A percentile compares a stretch with the other conserved stretches of the same genome.
phyloP scores from a whole-genome alignment of 30 jellyfish, hydroid and myxozoan species.

The Aurelia coerulea region DNA sequence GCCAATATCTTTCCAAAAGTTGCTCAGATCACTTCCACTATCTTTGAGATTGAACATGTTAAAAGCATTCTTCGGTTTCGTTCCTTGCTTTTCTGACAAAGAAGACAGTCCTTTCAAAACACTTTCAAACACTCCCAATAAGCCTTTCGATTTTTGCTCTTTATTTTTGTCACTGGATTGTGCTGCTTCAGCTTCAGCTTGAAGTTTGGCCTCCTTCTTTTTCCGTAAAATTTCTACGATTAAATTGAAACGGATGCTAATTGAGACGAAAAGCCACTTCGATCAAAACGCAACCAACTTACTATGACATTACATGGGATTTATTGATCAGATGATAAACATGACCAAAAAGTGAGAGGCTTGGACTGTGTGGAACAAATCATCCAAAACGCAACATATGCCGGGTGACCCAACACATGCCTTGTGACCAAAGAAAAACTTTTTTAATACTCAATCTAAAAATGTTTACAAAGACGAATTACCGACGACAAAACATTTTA shows the following conservation, averaged over 20 bases:
- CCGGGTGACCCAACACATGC: too few relatives aligned
- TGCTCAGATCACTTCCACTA: constrained; percentile 18
- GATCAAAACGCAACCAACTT: too few relatives aligned
- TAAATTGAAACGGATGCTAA: background rate
- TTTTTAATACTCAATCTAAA: too few relatives aligned
- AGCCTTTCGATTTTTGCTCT: background rate
- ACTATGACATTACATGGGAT: too few relatives aligned
- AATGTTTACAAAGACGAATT: too few relatives aligned
- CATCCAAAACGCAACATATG: too few relatives aligned
- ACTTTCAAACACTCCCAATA: background rate
- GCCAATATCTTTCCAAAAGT: constrained; percentile 51
- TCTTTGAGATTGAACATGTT: constrained; percentile 1
- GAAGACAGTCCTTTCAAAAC: constrained; percentile 1
- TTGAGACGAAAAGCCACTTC: background rate
- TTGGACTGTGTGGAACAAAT: too few relatives aligned
- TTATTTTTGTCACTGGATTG: background rate
- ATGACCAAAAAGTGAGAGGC: too few relatives aligned
- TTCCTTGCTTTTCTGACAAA: background rate
- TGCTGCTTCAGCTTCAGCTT: background rate
- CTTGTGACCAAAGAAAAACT: too few relatives aligned
- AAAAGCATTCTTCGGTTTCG: background rate
- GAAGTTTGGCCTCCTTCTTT: background rate
- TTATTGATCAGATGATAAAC: too few relatives aligned
- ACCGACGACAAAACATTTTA: too few relatives aligned
- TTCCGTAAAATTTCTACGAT: background rate